Evolutionary conservation across 2,113 vertebrate genomes (phyloP).

Genomic region (Phalacrocorax carbo): DNA sequence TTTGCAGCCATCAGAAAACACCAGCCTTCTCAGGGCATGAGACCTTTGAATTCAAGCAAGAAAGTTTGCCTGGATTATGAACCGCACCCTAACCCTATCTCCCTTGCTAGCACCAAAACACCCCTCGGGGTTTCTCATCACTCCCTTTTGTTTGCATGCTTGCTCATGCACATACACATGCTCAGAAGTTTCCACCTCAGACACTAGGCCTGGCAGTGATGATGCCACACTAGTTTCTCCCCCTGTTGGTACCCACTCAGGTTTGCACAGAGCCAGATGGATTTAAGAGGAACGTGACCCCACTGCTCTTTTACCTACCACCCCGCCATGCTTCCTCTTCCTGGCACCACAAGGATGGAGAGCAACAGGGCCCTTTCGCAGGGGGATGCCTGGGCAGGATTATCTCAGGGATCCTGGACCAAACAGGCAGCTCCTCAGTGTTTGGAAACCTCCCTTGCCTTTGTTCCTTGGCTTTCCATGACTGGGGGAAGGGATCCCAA

Average conservation of each 20-base stretch:
- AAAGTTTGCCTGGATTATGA: not conserved
- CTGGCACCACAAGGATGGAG: not conserved
- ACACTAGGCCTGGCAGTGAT: not conserved
- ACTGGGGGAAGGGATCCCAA: slow-evolving; percentile 21
- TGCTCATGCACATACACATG: not conserved
- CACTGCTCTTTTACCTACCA: not conserved
- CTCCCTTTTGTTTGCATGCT: not conserved
- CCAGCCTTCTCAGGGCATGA: not conserved
- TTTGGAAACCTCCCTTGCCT: not conserved
- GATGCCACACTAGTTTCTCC: not conserved
- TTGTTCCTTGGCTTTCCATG: not conserved
- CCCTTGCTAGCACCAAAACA: not conserved
- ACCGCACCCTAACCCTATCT: not conserved
- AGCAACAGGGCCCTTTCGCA: not conserved
- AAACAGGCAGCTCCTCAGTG: not conserved
- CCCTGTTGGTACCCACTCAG: not conserved
- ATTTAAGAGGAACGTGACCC: not conserved
- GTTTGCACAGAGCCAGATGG: not conserved
- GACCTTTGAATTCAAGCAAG: not conserved
- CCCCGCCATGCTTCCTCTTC: not conserved
- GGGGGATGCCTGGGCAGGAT: not conserved
- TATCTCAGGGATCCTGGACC: not conserved
- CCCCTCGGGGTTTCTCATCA: not conserved
- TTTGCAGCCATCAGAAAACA: not conserved
- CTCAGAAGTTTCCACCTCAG: not conserved